Evolutionary conservation across 2,113 vertebrate genomes (phyloP), one percentile per base, ranked within the genome.

Genomic region (Albula glossodonta): DNA sequence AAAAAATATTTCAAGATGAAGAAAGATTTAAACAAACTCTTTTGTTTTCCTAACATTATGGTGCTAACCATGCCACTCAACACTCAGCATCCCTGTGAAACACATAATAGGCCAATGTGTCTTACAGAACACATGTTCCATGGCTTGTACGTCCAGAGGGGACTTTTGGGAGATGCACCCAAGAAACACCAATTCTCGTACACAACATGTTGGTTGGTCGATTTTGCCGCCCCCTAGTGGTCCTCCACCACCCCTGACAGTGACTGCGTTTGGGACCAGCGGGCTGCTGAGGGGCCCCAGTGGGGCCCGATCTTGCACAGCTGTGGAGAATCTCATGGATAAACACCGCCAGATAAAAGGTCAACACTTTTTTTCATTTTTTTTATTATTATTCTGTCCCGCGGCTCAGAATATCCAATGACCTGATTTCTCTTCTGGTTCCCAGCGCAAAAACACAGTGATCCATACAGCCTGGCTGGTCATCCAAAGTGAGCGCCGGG

Each of bases 361-460:
- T 93, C 87, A 87, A 88, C 79, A 80, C 90, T 88, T 86, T 86
- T 84, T 74, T 10, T 31, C 9, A 5, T 70, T n/a, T 70, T 70
- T 70, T 8, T 31, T 11, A 9, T 74, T 31, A 25, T 31, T 31
- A 74, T 74, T 52, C 79, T 83, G 88, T 90, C 89, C 89, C 88
- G 83, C 83, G 88, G 89, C 91, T 91, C 84, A 81, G 85, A 90
- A 90, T 91, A 90, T 80, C 85, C 82, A 80, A 80, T 92, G 92
- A 94, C 91, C 92, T 89, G 89, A 84, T 93, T 92, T 88, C 86
- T 88, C 53, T 51, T 41, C 11, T 84, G 84, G 82, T 81, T 88
- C 83, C 83, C 83, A 70, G 91, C 88, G 84, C 87, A 87, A 22
- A 86, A 90, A 89, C 90, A 90, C 90, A 92, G 91, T 88, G 92